Evolutionary conservation across 2,797 vertebrate species (phyloP), one percentile per base, ranked within the genome.

Genomic region (Loriculus beryllinus): DNA sequence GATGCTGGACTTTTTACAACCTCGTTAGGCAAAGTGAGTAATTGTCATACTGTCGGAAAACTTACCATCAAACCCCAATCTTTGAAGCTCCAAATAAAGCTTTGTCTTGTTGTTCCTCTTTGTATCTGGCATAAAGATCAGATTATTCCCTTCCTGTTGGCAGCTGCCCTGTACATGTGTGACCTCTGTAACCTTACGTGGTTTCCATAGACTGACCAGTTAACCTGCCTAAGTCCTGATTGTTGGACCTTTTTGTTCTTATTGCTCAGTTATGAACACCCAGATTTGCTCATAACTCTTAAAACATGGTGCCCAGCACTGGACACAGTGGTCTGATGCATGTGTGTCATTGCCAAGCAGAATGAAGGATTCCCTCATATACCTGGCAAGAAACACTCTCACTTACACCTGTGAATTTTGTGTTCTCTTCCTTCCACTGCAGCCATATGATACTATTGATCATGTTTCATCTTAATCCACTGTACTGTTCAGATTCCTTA

Each of bases 221-320:
- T 43, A 52, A 4, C 52, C 21, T 35, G 45, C 3, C 0, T 37
- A 12, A 51, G 39, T 33, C 29, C 43, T 0, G 2, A 0, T 12
- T 77, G 37, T 23, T 39, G 2, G 29, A 62, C n/a, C 23, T 81
- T 33, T 65, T 11, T 54, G 57, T 57, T 70, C 20, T 18, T 10
- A 1, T 13, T 68, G 37, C 37, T 77, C 33, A 17, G 23, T 65
- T 76, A 75, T 51, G 29, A 75, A 25, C 31, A 4, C 20, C 19
- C 29, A n/a, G 17, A 0, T 52, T 51, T 86, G 62, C 40, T 48
- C 14, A 0, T 37, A 45, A 13, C 68, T 64, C 45, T 39, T n/a
- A 8, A 18, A 9, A 39, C 0, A 0, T 17, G 22, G 21, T 90
- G 43, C 40, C 60, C 45, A 39, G 82, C 26, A 1, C 65, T 3